Base-by-base conservation (phyloP, 2,888 invertebrate genomes). In the Scelioninae gen. 1 region DNA sequence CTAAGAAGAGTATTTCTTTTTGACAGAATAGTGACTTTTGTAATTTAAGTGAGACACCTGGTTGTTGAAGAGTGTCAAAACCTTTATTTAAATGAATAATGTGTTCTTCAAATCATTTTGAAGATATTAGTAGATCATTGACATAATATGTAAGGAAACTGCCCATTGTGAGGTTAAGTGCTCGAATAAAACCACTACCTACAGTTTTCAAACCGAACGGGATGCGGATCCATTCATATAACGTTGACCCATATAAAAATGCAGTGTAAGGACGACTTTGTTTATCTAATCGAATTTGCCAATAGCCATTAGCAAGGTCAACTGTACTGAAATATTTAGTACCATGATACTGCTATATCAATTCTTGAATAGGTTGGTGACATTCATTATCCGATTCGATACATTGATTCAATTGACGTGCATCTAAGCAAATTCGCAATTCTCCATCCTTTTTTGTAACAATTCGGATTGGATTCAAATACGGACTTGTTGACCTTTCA, bases 361-460 rank as follows among this genome's bases (percentile, higher is more conserved):
- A 58, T 32, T 87, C 87, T n/a, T 58, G 63, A 11, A 83, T 79
- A 5, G 80, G 16, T 0, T 84, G 84, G 15, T 83, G 75, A 29
- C 84, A 76, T 53, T 89, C 89, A 32, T 87, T 84, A 65, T 90
- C 89, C 0, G 85, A 75, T 15, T 86, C 78, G 69, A 91, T 89
- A 16, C 77, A 31, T 5, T 81, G 76, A 75, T 90, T 90, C n/a
- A 90, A 47, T 68, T 74, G 77, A n/a, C 90, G 60, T 0, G 90
- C 91, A 75, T 90, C 90, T n/a, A 90, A 65, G 81, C 89, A 88
- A 15, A 89, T 82, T 15, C 90, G 53, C 3, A 90, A 76, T 9
- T 83, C 72, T 0, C 88, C 88, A 58, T 90, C 88, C 34, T 86
- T 87, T 72, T 89, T 90, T 45, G 84, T 38, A 0, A 88, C 87